Evolutionary conservation across 1,140 invertebrate genomes (phyloP).

Genomic region (Glossosoma conforme): DNA sequence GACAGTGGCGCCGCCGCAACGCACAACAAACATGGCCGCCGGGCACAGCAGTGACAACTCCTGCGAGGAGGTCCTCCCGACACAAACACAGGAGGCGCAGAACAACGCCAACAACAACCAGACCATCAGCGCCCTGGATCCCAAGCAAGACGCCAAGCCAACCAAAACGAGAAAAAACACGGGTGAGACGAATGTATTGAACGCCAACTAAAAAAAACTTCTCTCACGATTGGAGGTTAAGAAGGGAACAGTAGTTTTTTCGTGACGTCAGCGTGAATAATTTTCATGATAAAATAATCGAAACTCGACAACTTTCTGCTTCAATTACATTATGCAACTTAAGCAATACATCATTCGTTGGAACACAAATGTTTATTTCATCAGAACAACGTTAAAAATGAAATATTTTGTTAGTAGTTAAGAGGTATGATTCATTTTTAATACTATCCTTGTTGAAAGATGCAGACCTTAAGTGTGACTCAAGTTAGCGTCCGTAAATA

Average conservation of each 20-base stretch:
- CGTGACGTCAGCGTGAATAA: slow-evolving; percentile 2
- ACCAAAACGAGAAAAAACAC: slow-evolving; percentile 11
- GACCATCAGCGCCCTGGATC: background rate
- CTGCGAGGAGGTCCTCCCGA: slow-evolving; percentile 10
- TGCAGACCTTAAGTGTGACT: no score
- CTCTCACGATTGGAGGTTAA: background rate
- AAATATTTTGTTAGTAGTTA: no score
- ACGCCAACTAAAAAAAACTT: no score
- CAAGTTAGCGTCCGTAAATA: no score
- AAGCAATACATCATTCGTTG: no score
- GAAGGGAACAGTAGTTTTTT: slow-evolving; percentile 1
- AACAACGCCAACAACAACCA: slow-evolving; percentile 8
- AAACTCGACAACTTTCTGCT: no score
- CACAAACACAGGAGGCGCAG: slow-evolving; percentile 7
- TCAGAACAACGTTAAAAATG: no score
- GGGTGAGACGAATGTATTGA: slow-evolving; percentile 4
- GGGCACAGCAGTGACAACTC: slow-evolving; percentile 11
- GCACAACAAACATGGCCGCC: slow-evolving; percentile 19
- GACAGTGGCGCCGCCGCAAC: slow-evolving; percentile 6
- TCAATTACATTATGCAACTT: no score
- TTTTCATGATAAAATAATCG: no score
- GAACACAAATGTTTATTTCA: no score
- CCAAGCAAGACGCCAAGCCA: slow-evolving; percentile 8
- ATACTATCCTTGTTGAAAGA: no score
- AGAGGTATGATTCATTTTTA: no score